Conservation (phyloP, 2,888 invertebrate species). For the Hecatera dysodea region DNA sequence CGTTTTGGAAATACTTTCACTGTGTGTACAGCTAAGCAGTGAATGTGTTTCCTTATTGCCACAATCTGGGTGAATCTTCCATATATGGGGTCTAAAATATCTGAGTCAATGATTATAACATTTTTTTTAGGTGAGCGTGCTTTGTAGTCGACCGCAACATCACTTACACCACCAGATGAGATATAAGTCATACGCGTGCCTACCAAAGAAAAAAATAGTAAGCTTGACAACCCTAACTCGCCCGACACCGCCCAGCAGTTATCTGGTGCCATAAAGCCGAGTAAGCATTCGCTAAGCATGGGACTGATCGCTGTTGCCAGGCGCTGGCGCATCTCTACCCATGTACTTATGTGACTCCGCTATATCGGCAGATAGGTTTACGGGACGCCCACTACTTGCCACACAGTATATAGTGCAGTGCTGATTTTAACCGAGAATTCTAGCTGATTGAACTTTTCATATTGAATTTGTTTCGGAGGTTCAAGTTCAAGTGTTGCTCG, state of each 20-base stretch:
- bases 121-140: too few species aligned
- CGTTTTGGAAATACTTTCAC: too few species aligned
- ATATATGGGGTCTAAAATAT: too few species aligned
- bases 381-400: constrained; percentile 4
- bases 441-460: not conserved
- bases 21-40: too few species aligned
- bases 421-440: too few species aligned
- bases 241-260: constrained; percentile 36
- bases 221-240: constrained; percentile 40
- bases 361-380: not conserved
- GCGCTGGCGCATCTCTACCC: constrained; percentile 11
- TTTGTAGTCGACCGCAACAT: not conserved
- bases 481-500: too few species aligned
- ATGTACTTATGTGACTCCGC: not conserved
- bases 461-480: too few species aligned
- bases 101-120: too few species aligned
- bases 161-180: not conserved
- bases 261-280: constrained; percentile 55
- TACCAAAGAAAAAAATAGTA: not conserved
- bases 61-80: too few species aligned
- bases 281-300: constrained; percentile 53
- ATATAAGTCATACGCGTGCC: not conserved
- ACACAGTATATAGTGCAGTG: not conserved
- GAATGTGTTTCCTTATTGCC: too few species aligned
- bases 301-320: constrained; percentile 37